Base-by-base conservation (phyloP, 1,140 invertebrate genomes). In the Diorhabda sublineata region DNA sequence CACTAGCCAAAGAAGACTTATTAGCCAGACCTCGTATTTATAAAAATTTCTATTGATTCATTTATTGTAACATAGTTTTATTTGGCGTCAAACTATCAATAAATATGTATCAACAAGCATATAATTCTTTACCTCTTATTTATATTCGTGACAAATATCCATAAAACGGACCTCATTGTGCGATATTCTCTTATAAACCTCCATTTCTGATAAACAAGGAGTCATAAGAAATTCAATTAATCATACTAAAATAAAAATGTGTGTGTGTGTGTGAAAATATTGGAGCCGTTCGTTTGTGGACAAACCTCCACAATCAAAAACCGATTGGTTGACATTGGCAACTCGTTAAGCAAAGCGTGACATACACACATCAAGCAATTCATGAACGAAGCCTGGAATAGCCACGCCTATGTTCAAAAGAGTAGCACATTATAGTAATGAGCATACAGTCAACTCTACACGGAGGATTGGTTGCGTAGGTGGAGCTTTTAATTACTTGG, bases 401-500 rank as follows among this genome's bases (percentile, higher is more conserved):
- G 71, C 75, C 73, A 73, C 75, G 75, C 75, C 75, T 69, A 71
- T 11, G 64, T 56, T 71, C 66, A 69, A 52, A 73, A 66, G 69
- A 74, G 69, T 69, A 56, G 68, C 72, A 74, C 75, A 74, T 76
- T 74, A 76, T 61, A 68, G 75, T 76, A 76, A 76, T 76, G 75
- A 76, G 73, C 57, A 11, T 64, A 70, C 62, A 8, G 47, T 52
- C n/a, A 52, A 52, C 47, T 4, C 6, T 52, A 52, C 47, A 72
- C 71, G 74, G 72, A 70, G 74, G 73, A 68, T 58, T 68, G 57
- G 47, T 52, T 67, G 67, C 56, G 73, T 74, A 74, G 75, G 73
- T 74, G 74, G 74, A 76, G 75, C 75, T 63, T 73, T 74, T 76
- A 76, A 76, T 76, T 76, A 76, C 69, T 69, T 76, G 71, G 71